Conservation (phyloP, 2,797 vertebrate genomes). For the Hypotaenidia philippensis region DNA sequence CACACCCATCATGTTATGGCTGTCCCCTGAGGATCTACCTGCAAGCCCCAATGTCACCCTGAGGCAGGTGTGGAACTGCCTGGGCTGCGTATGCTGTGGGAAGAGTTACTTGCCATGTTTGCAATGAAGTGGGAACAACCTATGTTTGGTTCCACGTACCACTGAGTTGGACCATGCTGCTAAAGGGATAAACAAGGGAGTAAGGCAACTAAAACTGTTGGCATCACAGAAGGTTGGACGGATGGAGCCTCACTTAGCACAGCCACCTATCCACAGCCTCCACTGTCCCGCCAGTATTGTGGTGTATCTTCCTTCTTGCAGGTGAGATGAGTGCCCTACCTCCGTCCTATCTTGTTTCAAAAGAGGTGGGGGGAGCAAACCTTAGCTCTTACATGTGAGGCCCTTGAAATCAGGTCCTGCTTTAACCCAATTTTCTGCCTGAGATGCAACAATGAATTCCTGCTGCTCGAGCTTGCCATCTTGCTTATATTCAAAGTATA, state of each 20-base stretch:
- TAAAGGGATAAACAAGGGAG: background rate
- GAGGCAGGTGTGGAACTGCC: background rate
- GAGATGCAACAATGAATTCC: background rate
- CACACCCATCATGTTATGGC: background rate
- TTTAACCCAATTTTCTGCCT: constrained; percentile 23
- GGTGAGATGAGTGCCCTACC: background rate
- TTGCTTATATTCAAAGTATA: constrained; percentile 42
- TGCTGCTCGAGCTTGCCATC: background rate
- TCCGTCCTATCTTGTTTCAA: background rate
- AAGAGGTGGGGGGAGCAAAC: background rate
- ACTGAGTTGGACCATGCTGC: background rate
- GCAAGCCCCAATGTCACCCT: background rate
- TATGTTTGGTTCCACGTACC: background rate
- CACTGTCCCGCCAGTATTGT: background rate
- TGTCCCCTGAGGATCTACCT: background rate
- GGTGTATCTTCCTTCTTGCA: background rate
- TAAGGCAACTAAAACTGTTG: background rate
- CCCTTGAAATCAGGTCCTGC: background rate
- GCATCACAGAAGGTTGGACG: background rate
- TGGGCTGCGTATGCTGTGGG: background rate
- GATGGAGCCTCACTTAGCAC: background rate
- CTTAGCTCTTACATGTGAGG: background rate
- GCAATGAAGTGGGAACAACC: background rate
- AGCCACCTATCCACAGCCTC: background rate
- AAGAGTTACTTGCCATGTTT: background rate